phyloP scores from a whole-genome alignment of 2,113 vertebrate genomes.

The Rattus rattus region DNA sequence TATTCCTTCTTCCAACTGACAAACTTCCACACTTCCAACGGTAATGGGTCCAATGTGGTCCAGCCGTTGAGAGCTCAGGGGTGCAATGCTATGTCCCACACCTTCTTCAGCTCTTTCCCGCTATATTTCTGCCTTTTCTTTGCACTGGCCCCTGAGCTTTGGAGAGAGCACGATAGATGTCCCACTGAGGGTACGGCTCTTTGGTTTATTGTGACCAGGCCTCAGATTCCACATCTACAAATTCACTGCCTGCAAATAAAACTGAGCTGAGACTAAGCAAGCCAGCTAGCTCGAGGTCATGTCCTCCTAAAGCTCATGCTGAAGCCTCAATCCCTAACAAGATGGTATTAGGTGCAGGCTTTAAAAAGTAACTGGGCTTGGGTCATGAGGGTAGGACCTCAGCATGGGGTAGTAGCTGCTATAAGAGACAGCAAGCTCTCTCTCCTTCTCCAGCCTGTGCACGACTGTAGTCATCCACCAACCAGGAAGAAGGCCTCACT shows the following conservation, averaged over 20 bases:
- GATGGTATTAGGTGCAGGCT: not conserved
- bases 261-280: conserved; percentile 20
- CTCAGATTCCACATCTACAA: conserved; percentile 1
- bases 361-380: not conserved
- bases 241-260: not conserved
- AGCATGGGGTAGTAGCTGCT: not conserved
- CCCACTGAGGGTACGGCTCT: not conserved
- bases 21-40: not conserved
- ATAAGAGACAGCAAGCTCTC: not conserved
- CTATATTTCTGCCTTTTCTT: not conserved
- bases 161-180: not conserved
- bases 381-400: not conserved
- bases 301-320: not conserved
- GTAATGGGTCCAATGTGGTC: too few relatives aligned
- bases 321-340: not conserved
- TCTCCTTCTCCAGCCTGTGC: not conserved
- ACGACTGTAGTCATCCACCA: not conserved
- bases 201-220: not conserved
- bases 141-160: not conserved
- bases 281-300: not conserved
- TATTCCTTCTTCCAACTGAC: conserved; percentile 23
- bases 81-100: not conserved
- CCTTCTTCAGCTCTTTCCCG: not conserved
- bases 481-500: not conserved
- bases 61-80: not conserved